A percentile compares a stretch with the other conserved stretches of the same genome.
Conservation (phyloP, 1,140 invertebrate species). For the Trichomalopsis sarcophagae region DNA sequence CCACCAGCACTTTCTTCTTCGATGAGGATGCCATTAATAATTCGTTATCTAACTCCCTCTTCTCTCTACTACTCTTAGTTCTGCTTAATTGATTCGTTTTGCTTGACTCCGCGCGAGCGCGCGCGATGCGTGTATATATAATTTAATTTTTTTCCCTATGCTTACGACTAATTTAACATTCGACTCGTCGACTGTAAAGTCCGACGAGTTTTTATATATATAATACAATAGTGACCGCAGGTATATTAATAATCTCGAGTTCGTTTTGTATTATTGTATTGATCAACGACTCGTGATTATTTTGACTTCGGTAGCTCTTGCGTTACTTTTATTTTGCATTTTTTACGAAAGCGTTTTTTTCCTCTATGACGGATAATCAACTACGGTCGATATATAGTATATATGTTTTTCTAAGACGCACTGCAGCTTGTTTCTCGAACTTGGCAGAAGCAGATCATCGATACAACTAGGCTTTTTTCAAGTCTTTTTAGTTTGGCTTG, state of each 20-base stretch:
- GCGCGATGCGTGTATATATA: neutral
- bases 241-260: slow-evolving; percentile 4
- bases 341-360: slow-evolving; percentile 8
- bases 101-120: neutral
- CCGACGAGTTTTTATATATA: slow-evolving; percentile 12
- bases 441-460: slow-evolving; percentile 34
- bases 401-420: slow-evolving; percentile 8
- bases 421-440: slow-evolving; percentile 24
- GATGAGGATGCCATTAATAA: slow-evolving; percentile 30
- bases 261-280: neutral
- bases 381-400: slow-evolving; percentile 22
- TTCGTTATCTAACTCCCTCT: neutral
- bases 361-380: slow-evolving; percentile 22
- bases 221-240: slow-evolving; percentile 6
- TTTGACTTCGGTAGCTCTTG: neutral
- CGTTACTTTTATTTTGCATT: neutral
- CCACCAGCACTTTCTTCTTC: slow-evolving; percentile 82
- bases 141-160: neutral
- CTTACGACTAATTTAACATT: slow-evolving; percentile 29
- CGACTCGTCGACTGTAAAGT: slow-evolving; percentile 17
- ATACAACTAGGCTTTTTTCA: slow-evolving; percentile 32
- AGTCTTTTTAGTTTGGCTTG: slow-evolving; percentile 35
- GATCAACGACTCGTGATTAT: slow-evolving; percentile 15
- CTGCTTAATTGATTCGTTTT: slow-evolving; percentile 20
- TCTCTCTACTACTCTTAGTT: neutral